A percentile compares a stretch with the other conserved stretches of the same genome.
phyloP scores from a whole-genome alignment of 1,140 invertebrate genomes.

The Tetramorium simillimum region DNA sequence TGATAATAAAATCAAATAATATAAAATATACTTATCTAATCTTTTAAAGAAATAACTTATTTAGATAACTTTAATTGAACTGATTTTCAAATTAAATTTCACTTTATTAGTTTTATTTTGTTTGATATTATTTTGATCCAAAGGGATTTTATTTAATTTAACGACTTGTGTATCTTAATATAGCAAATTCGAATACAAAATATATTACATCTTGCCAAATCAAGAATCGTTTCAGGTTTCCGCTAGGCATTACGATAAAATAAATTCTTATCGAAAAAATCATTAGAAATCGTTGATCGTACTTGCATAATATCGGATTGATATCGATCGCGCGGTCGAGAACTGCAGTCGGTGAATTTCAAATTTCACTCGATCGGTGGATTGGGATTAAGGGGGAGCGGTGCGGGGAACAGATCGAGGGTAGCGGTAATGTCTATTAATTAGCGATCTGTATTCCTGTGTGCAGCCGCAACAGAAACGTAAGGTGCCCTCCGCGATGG shows the following conservation, averaged over 20 bases:
- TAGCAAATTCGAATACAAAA: not conserved
- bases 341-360: not conserved
- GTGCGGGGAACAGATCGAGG: not conserved
- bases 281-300: not conserved
- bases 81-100: not conserved
- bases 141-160: not conserved
- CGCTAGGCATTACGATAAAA: not conserved
- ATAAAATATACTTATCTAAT: not conserved
- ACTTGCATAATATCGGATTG: not conserved
- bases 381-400: not conserved
- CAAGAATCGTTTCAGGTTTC: not conserved
- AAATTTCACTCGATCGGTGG: not conserved
- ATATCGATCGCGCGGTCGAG: not conserved
- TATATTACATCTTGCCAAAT: not conserved
- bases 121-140: not conserved
- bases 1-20: not conserved
- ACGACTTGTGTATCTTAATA: not conserved
- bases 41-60: not conserved
- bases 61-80: not conserved
- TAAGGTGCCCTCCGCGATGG: conserved; percentile 82
- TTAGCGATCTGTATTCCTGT: conserved; percentile 77
- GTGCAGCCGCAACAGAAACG: conserved; percentile 84
- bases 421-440: conserved; percentile 60
- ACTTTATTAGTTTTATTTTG: not conserved
- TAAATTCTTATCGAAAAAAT: not conserved